Percentiles rank a stretch among this genome's conserved stretches.
These are phyloP conservation scores for Mantis religiosa DNA, from an alignment of 2,888 invertebrate species.

Conservation along the genomic window DNA sequence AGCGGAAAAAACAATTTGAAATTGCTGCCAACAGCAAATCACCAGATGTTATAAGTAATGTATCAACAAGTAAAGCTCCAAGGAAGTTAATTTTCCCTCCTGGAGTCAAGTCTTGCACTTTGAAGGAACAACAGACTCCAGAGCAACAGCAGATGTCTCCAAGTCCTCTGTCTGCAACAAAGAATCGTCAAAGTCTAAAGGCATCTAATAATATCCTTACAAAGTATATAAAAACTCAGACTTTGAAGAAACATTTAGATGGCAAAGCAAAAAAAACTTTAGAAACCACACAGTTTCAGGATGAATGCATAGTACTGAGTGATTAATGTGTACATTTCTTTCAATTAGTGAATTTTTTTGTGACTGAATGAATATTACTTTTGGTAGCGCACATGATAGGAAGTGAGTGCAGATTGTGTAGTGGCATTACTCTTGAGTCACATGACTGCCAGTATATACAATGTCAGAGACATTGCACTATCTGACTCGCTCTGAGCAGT, in stretches of 20 bases:
- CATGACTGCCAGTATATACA: no score
- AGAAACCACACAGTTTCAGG: neutral
- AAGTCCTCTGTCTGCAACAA: neutral
- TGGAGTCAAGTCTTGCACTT: neutral
- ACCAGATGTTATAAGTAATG: neutral
- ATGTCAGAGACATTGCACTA: no score
- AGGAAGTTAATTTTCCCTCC: neutral
- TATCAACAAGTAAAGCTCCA: neutral
- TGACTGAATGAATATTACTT: no score
- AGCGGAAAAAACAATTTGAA: slow-evolving; percentile 36
- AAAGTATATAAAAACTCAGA: neutral
- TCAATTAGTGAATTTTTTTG: neutral
- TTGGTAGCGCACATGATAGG: no score
- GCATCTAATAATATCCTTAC: neutral
- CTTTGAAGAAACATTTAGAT: neutral
- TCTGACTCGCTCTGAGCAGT: no score
- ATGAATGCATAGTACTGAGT: neutral
- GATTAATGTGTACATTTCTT: neutral
- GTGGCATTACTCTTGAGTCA: no score
- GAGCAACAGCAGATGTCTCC: neutral
- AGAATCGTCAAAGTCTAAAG: neutral
- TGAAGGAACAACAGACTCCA: neutral
- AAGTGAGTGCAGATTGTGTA: no score
- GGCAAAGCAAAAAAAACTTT: neutral
- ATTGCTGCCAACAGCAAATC: neutral